A percentile compares a stretch with the other conserved stretches of the same genome.
Evolutionary conservation across 1,140 invertebrate genomes (phyloP).

Genomic region (Liolophura sinensis): DNA sequence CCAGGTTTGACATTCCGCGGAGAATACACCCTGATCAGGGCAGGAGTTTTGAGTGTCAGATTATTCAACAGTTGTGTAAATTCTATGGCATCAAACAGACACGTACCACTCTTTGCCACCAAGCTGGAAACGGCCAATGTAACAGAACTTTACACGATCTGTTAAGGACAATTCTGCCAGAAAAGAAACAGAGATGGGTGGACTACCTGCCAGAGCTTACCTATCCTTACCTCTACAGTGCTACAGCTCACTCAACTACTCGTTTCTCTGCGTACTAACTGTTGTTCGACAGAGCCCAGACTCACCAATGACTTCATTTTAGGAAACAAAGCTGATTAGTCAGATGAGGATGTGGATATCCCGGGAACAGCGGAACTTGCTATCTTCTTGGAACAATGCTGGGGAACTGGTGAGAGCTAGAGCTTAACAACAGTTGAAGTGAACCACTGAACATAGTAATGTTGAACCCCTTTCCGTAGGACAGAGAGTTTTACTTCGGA

Average conservation of each 20-base stretch:
- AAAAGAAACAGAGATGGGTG: constrained; percentile 22
- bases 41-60: constrained; percentile 7
- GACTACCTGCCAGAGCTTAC: constrained; percentile 17
- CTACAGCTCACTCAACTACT: no score
- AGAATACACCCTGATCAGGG: constrained; percentile 24
- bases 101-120: constrained; percentile 27
- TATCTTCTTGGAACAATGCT: not conserved
- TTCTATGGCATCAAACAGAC: constrained; percentile 20
- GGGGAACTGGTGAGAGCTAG: not conserved
- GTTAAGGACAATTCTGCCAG: constrained; percentile 15
- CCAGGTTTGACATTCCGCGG: constrained; percentile 16
- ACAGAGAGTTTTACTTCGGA: constrained; percentile 3
- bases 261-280: no score
- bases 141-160: constrained; percentile 28
- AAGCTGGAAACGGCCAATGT: constrained; percentile 21
- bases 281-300: no score
- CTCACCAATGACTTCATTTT: no score
- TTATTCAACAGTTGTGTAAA: constrained; percentile 16
- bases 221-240: no score
- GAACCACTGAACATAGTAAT: not conserved
- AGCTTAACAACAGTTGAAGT: not conserved
- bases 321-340: not conserved
- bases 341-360: constrained; percentile 3
- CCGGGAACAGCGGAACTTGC: not conserved
- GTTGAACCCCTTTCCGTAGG: constrained; percentile 3